Base-by-base conservation (phyloP, 1,140 invertebrate species). In the Steinernema khuongi region DNA sequence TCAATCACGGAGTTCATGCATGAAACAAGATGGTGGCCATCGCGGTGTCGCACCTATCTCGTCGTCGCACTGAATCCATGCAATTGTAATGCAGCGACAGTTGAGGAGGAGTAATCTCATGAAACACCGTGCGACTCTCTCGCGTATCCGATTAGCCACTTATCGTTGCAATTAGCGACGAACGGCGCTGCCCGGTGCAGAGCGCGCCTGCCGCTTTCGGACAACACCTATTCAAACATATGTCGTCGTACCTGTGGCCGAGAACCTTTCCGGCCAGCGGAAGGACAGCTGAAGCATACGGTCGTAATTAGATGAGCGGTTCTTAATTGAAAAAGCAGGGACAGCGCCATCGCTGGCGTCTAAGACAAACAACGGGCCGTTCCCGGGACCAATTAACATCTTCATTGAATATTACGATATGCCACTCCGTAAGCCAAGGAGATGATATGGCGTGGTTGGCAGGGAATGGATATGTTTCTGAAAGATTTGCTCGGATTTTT, bases 1-100 rank as follows among this genome's bases (percentile, higher is more conserved):
- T 60, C 50, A 60, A 60, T 60, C 50, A 60, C 50, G 19, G 50
- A 60, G 50, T 60, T 60, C 50, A 60, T 60, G 50, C 50, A 60
- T 60, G 50, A 60, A 60, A 60, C 50, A 60, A 60, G 50, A 60
- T 4, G 50, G 50, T 22, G 14, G 50, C 26, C 50, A 60, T 60
- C 50, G 26, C 50, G 50, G 4, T 60, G 50, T 60, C 50, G 50
- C 50, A 60, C 50, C 50, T 60, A 60, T 60, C 50, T 60, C 50
- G 7, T n/a, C 50, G 7, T 22, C 36, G 7, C 7, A 7, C 7
- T 41, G 36, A 22, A 11, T 26, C 26, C 50, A 60, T 60, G 50
- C 50, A 60, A 60, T 60, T 60, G 50, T 60, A 60, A 60, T 60
- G 50, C 50, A 14, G 26, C 50, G 14, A 26, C 26, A 17, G 26